A percentile compares a stretch with the other conserved stretches of the same genome.
Conservation (phyloP, 2,888 invertebrate genomes). For the Phorcus lineatus region DNA sequence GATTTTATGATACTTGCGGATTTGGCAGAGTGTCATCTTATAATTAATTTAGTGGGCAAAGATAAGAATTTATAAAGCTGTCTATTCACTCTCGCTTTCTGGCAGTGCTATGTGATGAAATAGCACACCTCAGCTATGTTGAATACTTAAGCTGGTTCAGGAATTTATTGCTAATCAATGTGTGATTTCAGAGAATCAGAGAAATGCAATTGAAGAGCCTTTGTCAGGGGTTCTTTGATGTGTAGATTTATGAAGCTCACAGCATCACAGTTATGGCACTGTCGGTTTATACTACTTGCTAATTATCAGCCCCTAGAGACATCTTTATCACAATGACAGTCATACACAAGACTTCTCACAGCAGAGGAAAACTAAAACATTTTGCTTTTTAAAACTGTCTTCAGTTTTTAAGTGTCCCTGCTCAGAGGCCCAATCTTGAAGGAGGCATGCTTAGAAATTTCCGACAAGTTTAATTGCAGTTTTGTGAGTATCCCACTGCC, state of each 20-base stretch:
- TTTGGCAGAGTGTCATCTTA: constrained; percentile 2
- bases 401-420: no score
- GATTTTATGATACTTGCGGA: not conserved
- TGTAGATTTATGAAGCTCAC: not conserved
- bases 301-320: not conserved
- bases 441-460: no score
- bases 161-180: constrained; percentile 1
- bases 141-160: not conserved
- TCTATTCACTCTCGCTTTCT: not conserved
- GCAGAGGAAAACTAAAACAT: no score
- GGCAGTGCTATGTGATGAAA: not conserved
- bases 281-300: not conserved
- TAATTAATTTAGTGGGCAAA: not conserved
- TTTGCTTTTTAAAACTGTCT: no score
- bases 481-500: no score
- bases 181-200: not conserved
- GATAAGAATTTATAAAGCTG: not conserved
- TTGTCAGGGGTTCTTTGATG: not conserved
- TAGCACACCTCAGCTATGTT: not conserved
- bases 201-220: not conserved
- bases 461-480: no score
- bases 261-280: not conserved
- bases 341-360: not conserved
- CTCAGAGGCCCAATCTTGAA: no score
- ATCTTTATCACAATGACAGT: not conserved